A percentile compares a stretch with the other conserved stretches of the same genome.
Evolutionary conservation across 2,888 invertebrate species (phyloP).

Genomic region (Isoperla grammatica): DNA sequence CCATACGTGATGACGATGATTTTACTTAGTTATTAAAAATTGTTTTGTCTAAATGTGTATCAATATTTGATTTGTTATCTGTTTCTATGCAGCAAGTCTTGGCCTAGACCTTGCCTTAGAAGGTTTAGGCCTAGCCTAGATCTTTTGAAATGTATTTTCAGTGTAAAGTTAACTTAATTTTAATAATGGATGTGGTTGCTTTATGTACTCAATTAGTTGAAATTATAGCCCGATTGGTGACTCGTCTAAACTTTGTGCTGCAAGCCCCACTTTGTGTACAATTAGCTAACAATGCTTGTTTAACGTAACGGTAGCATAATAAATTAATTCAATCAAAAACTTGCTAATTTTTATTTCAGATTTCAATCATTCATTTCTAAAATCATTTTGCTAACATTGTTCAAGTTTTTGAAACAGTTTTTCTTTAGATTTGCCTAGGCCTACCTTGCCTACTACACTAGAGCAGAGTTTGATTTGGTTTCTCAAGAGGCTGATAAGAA

Average conservation of each 20-base stretch:
- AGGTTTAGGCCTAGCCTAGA: neutral
- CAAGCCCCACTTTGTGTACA: neutral
- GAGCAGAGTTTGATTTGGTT: slow-evolving; percentile 3
- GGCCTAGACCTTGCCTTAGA: neutral
- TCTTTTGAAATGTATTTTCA: neutral
- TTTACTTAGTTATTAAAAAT: neutral
- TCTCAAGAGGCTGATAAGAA: neutral
- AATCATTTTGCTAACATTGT: slow-evolving; percentile 1
- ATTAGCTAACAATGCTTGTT: neutral
- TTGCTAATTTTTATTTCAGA: slow-evolving; percentile 18
- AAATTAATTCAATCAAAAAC: slow-evolving; percentile 1
- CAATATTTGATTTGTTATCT: neutral
- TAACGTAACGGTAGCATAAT: slow-evolving; percentile 3
- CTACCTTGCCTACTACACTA: neutral
- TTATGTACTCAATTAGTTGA: slow-evolving; percentile 3
- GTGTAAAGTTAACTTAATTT: neutral
- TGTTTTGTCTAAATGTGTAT: slow-evolving; percentile 6
- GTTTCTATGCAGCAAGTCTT: neutral
- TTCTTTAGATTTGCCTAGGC: neutral
- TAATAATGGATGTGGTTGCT: slow-evolving; percentile 10
- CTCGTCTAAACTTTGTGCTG: neutral
- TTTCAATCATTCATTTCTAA: slow-evolving; percentile 9
- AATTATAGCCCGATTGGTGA: neutral
- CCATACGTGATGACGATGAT: neutral
- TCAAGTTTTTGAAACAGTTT: neutral